Percentiles rank a stretch among this genome's conserved stretches.
Evolutionary conservation across 2,113 vertebrate genomes (phyloP).

Genomic region (Oryzias curvinotus): DNA sequence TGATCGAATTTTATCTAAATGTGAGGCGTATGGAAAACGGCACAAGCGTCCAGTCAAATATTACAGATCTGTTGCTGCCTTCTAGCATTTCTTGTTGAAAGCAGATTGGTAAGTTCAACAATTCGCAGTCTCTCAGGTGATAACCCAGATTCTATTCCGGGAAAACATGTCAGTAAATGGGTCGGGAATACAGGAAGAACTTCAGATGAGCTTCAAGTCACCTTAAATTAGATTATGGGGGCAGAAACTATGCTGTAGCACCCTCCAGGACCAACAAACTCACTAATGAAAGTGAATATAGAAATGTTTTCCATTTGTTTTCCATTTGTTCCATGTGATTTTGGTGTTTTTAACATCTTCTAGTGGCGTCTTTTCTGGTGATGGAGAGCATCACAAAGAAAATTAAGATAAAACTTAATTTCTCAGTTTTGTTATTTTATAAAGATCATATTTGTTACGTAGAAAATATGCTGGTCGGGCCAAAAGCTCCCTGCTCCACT

Average conservation of each 20-base stretch:
- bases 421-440: background rate
- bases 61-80: background rate
- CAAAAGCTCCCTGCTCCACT: too few relatives aligned
- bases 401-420: background rate
- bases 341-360: too few relatives aligned
- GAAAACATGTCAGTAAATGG: constrained; percentile 72
- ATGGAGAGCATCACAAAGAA: background rate
- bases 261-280: background rate
- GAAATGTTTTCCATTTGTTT: too few relatives aligned
- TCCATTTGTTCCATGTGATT: too few relatives aligned
- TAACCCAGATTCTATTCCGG: constrained; percentile 72
- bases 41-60: constrained; percentile 4
- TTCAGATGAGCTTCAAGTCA: constrained; percentile 24
- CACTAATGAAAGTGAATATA: too few relatives aligned
- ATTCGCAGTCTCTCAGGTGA: constrained; percentile 48
- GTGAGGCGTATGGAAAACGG: constrained; percentile 10
- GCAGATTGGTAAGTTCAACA: constrained; percentile 12
- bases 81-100: background rate
- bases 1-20: constrained; percentile 7
- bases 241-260: constrained; percentile 3
- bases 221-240: constrained; percentile 27
- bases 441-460: background rate
- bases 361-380: too few relatives aligned
- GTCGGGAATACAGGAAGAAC: constrained; percentile 59
- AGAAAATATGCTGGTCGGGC: too few relatives aligned